A percentile compares a stretch with the other conserved stretches of the same genome.
Conservation (phyloP, 53 echinoderm and acorn worm species). For the Actinopyga echinites region DNA sequence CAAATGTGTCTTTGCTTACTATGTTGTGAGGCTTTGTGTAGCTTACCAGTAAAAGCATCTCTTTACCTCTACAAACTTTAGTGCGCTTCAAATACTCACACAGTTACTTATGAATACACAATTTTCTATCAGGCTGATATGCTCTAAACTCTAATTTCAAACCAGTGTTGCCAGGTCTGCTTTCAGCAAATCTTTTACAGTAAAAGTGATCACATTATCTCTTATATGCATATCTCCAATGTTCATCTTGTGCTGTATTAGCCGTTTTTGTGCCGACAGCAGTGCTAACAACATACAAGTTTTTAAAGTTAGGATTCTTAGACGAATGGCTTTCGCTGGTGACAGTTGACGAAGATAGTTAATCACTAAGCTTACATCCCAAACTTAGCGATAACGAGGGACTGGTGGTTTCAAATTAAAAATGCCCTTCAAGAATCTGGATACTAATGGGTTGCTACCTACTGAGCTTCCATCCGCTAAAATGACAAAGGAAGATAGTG, state of each 20-base stretch:
- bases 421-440: conserved; percentile 19
- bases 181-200: conserved; percentile 9
- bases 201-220: neutral
- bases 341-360: neutral
- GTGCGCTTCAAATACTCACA: neutral
- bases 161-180: conserved; percentile 19
- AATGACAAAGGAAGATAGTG: conserved; percentile 8
- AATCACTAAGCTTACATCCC: conserved; percentile 39
- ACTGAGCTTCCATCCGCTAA: neutral
- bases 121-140: neutral
- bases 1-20: neutral
- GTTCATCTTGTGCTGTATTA: conserved; percentile 3
- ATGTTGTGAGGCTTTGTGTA: neutral
- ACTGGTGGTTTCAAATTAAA: conserved; percentile 21
- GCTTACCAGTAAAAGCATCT: neutral
- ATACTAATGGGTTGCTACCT: conserved; percentile 41
- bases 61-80: neutral
- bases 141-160: neutral
- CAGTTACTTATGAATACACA: conserved; percentile 18
- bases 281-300: conserved; percentile 7
- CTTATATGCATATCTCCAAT: conserved; percentile 1
- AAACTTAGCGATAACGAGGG: conserved; percentile 15
- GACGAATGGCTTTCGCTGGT: neutral
- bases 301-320: conserved; percentile 15
- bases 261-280: conserved; percentile 19